Conservation (phyloP, 2,888 invertebrate species). For the Heliconius erato region DNA sequence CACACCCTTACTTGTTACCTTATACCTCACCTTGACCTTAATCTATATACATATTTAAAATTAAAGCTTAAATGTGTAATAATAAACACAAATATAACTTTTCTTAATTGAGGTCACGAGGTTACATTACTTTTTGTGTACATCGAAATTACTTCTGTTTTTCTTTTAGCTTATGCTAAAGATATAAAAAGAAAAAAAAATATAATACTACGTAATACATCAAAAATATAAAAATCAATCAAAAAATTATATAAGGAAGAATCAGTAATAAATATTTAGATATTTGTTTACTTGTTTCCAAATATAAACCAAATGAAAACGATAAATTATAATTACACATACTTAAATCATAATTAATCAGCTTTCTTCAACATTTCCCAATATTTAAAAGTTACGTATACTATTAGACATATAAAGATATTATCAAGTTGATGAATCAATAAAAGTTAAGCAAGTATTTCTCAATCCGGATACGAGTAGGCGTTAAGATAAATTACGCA, state of each 20-base stretch:
- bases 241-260: background rate
- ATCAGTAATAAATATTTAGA: background rate
- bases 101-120: too few relatives aligned
- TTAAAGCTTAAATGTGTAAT: background rate
- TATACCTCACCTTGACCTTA: background rate
- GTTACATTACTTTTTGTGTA: too few relatives aligned
- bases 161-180: too few relatives aligned
- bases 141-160: too few relatives aligned
- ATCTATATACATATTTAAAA: background rate
- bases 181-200: too few relatives aligned
- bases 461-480: constrained; percentile 6
- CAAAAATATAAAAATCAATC: too few relatives aligned
- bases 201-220: too few relatives aligned
- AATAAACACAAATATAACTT: too few relatives aligned
- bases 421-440: constrained; percentile 23
- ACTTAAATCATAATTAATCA: background rate
- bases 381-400: constrained; percentile 25
- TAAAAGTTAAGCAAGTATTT: constrained; percentile 35
- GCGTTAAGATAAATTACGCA: constrained; percentile 27
- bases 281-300: background rate
- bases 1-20: too few relatives aligned
- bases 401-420: constrained; percentile 22
- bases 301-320: background rate
- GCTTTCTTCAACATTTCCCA: constrained; percentile 8
- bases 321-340: background rate